A percentile compares a stretch with the other conserved stretches of the same genome.
phyloP scores from a whole-genome alignment of 2,888 invertebrate species.

The Aleiodes alternator region DNA sequence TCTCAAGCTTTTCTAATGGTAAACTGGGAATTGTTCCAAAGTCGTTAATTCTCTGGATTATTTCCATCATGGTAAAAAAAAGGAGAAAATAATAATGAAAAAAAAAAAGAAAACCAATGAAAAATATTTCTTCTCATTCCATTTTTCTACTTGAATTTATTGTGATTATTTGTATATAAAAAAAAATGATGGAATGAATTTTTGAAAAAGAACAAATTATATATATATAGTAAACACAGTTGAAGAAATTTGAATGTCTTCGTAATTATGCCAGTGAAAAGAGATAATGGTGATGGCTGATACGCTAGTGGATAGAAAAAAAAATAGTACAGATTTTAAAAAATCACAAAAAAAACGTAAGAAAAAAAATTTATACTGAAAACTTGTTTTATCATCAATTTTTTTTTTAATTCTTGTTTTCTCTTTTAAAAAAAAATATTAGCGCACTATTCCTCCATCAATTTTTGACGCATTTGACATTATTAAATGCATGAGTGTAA shows the following conservation, averaged over 20 bases:
- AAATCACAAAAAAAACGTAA: slow-evolving; percentile 42
- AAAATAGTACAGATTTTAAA: slow-evolving; percentile 46
- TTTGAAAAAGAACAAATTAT: not conserved
- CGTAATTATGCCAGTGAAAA: slow-evolving; percentile 23
- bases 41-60: not conserved
- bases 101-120: too few species aligned
- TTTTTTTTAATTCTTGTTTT: slow-evolving; percentile 49
- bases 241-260: slow-evolving; percentile 42
- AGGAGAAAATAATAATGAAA: too few species aligned
- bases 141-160: slow-evolving; percentile 21
- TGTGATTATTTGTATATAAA: slow-evolving; percentile 20
- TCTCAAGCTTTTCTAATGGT: too few species aligned
- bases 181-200: slow-evolving; percentile 10
- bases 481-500: slow-evolving; percentile 67
- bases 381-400: slow-evolving; percentile 64
- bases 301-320: slow-evolving; percentile 45
- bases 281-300: slow-evolving; percentile 42
- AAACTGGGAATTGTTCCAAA: too few species aligned
- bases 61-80: too few species aligned
- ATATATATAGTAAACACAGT: slow-evolving; percentile 28
- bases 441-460: slow-evolving; percentile 47
- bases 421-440: slow-evolving; percentile 29
- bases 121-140: slow-evolving; percentile 9
- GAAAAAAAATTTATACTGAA: slow-evolving; percentile 51
- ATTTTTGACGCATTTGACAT: slow-evolving; percentile 66